phyloP scores from a whole-genome alignment of 2,888 invertebrate species.

The Chesias legatella region DNA sequence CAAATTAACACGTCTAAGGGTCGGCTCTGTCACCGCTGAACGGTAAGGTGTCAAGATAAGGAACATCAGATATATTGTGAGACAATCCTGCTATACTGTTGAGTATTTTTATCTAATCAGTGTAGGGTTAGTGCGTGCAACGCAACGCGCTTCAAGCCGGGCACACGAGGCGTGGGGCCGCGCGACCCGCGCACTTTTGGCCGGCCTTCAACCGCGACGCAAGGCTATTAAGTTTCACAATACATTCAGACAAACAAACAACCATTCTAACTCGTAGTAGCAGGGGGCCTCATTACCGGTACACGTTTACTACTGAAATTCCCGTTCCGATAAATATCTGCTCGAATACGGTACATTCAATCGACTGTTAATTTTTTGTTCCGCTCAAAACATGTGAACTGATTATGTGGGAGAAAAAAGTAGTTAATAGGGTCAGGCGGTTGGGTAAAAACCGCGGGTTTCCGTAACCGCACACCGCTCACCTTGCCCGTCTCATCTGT shows the following conservation, averaged over 20 bases:
- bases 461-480: slow-evolving; percentile 76
- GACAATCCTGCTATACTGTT: slow-evolving; percentile 25
- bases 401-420: slow-evolving; percentile 54
- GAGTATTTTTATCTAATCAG: slow-evolving; percentile 47
- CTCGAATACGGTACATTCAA: slow-evolving; percentile 17
- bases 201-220: slow-evolving; percentile 70
- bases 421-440: slow-evolving; percentile 68
- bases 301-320: slow-evolving; percentile 3
- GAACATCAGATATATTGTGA: too few relatives aligned
- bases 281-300: slow-evolving; percentile 37
- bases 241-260: slow-evolving; percentile 52
- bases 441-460: slow-evolving; percentile 61
- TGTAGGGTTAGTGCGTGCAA: slow-evolving; percentile 51
- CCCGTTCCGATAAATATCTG: slow-evolving; percentile 11
- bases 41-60: slow-evolving; percentile 30
- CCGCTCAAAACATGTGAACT: slow-evolving; percentile 52
- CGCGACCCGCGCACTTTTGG: slow-evolving; percentile 52
- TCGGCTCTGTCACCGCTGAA: slow-evolving; percentile 31
- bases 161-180: slow-evolving; percentile 50
- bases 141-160: slow-evolving; percentile 48
- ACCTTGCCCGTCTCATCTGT: slow-evolving; percentile 70
- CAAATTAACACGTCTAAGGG: slow-evolving; percentile 34
- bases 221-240: slow-evolving; percentile 72
- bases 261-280: slow-evolving; percentile 41
- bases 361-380: slow-evolving; percentile 28